Evolutionary conservation across 2,113 vertebrate species (phyloP).

Genomic region (Salvator merianae): DNA sequence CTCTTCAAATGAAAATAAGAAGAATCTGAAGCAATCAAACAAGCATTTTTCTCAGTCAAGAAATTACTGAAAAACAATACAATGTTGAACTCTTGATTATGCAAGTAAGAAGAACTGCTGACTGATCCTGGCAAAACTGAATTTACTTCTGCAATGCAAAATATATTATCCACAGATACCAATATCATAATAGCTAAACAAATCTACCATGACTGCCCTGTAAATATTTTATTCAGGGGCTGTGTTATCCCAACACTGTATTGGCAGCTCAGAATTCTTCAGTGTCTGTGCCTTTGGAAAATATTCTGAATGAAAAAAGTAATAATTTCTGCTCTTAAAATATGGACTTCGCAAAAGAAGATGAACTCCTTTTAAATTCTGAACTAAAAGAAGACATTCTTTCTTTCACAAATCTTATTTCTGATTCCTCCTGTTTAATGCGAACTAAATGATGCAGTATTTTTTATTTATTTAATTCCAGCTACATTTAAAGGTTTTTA

Average conservation of each 20-base stretch:
- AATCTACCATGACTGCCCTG: background rate
- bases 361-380: background rate
- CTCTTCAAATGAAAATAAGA: background rate
- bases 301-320: background rate
- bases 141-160: conserved; percentile 8
- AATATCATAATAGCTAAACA: conserved; percentile 16
- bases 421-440: background rate
- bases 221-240: background rate
- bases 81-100: background rate
- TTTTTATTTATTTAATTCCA: conserved; percentile 2
- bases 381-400: background rate
- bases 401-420: background rate
- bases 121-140: background rate
- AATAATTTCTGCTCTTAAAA: background rate
- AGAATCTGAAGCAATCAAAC: conserved; percentile 14
- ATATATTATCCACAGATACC: background rate
- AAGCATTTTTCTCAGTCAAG: conserved; percentile 23
- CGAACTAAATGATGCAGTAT: background rate
- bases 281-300: conserved; percentile 10
- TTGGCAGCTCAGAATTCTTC: background rate
- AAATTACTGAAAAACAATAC: background rate
- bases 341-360: background rate
- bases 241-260: background rate
- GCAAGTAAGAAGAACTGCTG: background rate
- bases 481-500: background rate